Percentiles rank a stretch among this genome's conserved stretches.
phyloP scores from a whole-genome alignment of 2,888 invertebrate genomes.

The Lepidocyrtoides sp. region DNA sequence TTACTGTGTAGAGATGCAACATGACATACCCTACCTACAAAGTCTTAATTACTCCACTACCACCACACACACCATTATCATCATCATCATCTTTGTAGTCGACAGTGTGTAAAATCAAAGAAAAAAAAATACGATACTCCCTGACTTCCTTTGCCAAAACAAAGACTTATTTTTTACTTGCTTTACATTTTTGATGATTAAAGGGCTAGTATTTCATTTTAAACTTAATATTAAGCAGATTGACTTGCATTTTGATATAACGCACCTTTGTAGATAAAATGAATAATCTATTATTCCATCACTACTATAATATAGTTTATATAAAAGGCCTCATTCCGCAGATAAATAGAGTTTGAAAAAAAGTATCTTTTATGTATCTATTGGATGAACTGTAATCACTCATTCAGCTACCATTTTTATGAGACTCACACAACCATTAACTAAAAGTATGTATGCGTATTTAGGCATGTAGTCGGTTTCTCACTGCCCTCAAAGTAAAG shows the following conservation, averaged over 20 bases:
- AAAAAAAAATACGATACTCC: neutral
- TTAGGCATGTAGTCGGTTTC: neutral
- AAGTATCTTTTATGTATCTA: neutral
- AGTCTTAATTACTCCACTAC: too few species aligned
- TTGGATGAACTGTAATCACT: conserved; percentile 6
- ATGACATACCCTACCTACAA: too few species aligned
- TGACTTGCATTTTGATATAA: neutral
- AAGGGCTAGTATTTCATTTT: neutral
- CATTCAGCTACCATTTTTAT: neutral
- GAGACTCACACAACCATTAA: neutral
- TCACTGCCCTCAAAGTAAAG: neutral
- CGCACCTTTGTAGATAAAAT: neutral
- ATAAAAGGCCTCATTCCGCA: conserved; percentile 25
- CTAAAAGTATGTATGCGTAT: neutral
- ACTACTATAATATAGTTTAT: neutral
- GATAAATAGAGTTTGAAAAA: conserved; percentile 35
- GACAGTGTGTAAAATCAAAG: neutral
- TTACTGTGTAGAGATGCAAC: too few species aligned
- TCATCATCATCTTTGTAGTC: neutral
- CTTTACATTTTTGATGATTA: neutral
- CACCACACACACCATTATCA: neutral
- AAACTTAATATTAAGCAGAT: neutral
- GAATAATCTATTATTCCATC: neutral
- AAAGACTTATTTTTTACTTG: neutral
- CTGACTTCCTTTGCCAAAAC: conserved; percentile 14